Evolutionary conservation across 2,113 vertebrate genomes (phyloP), one percentile per base, ranked within the genome.

Genomic region (Boulengeromyrus knoepffleri): DNA sequence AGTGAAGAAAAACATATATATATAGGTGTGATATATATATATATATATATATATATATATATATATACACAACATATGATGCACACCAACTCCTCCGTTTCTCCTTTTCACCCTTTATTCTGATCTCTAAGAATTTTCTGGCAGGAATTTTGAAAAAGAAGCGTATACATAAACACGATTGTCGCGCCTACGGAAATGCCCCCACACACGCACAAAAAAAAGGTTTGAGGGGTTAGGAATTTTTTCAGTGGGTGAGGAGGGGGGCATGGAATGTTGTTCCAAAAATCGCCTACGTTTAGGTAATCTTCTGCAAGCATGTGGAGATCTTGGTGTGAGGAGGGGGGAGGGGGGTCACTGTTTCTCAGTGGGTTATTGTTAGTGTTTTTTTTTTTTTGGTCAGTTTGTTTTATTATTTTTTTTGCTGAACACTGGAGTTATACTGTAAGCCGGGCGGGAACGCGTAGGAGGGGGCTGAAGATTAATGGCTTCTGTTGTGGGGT

Each of bases 201-300:
- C 56, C 27, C 87, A 45, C 87, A n/a, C 13, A 0, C 0, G 10
- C n/a, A 31, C 27, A 70, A 27, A 66, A 88, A 53, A 56, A 88
- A 12, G 52, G 36, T 88, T 17, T 56, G 86, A 88, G 50, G 6
- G 86, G 27, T 58, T 17, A 39, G 31, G 86, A 56, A 56, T 87
- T 52, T 31, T 56, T 52, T 52, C 50, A n/a, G 31, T 88, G 53
- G 88, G 56, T 8, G 83, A 85, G 83, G 85, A 49, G 85, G 50
- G n/a, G 85, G 27, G 27, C 49, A 13, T 27, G 46, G 24, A 74
- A 77, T 47, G 24, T 31, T 19, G 8, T 36, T 89, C 45, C n/a
- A 49, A 87, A 89, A 42, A 58, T 31, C 62, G n/a, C 62, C 66
- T 66, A 89, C 62, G n/a, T 89, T 89, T 49, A 49, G 6, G 36